Percentiles rank a stretch among this genome's conserved stretches.
Evolutionary conservation across 2,797 vertebrate genomes (phyloP).

Genomic region (Parambassis ranga): DNA sequence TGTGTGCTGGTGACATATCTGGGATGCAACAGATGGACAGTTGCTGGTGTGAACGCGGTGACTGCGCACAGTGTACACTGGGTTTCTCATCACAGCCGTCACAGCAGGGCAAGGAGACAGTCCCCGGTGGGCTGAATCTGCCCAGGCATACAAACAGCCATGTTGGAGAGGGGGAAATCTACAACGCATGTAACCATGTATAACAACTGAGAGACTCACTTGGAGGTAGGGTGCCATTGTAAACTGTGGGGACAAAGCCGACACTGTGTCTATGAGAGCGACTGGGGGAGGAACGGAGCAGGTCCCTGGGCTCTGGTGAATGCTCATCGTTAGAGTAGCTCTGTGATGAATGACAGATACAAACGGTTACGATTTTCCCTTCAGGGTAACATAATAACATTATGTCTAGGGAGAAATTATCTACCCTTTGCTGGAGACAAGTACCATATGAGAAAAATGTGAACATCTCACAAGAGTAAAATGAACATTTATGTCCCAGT

Average conservation of each 20-base stretch:
- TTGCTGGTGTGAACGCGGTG: conserved; percentile 89
- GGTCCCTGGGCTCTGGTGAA: conserved; percentile 87
- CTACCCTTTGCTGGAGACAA: conserved; percentile 14
- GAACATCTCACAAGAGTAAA: conserved; percentile 27
- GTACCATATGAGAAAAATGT: conserved; percentile 20
- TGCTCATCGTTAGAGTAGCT: conserved; percentile 87
- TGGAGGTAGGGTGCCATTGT: conserved; percentile 83
- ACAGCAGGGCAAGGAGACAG: conserved; percentile 90
- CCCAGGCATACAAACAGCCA: neutral
- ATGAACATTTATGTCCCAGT: conserved; percentile 37
- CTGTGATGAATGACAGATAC: conserved; percentile 69
- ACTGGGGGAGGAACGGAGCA: conserved; percentile 88
- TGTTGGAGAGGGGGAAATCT: neutral
- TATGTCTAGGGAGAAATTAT: conserved; percentile 6
- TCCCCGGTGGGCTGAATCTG: conserved; percentile 90
- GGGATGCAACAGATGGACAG: conserved; percentile 88
- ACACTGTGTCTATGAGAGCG: conserved; percentile 88
- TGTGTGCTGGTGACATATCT: conserved; percentile 87
- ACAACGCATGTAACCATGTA: neutral
- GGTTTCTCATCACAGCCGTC: conserved; percentile 94
- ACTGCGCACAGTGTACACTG: conserved; percentile 94
- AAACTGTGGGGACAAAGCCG: conserved; percentile 84
- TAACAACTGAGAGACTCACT: conserved; percentile 78
- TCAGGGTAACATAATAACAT: conserved; percentile 12
- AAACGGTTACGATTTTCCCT: conserved; percentile 13